phyloP scores from a whole-genome alignment of 2,797 vertebrate genomes.

The Petrocephalus sullivani region DNA sequence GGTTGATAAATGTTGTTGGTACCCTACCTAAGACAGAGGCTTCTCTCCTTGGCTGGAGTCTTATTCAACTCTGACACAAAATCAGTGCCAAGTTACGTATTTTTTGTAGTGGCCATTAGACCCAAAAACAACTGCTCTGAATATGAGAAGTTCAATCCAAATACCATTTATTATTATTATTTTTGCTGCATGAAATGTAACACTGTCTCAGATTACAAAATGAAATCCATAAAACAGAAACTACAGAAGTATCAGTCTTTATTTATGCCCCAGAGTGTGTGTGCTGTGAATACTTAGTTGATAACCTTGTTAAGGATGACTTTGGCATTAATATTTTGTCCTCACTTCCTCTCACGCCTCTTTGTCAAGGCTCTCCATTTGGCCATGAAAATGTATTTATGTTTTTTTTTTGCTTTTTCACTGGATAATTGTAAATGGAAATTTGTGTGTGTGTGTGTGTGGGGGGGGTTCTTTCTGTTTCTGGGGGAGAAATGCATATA shows the following conservation, averaged over 20 bases:
- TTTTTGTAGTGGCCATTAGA: background rate
- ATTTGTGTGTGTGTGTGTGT: background rate
- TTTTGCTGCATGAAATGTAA: background rate
- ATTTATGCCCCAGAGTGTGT: background rate
- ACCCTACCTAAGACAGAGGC: background rate
- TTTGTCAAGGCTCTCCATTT: conserved; percentile 1
- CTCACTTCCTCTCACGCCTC: background rate
- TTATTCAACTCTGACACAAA: background rate
- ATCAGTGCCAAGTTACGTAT: background rate
- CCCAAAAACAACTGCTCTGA: background rate
- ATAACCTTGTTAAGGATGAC: conserved; percentile 15
- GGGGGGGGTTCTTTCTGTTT: background rate
- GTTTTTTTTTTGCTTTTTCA: background rate
- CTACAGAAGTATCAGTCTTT: background rate
- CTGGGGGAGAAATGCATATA: background rate
- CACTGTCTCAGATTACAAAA: background rate
- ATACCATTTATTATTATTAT: background rate
- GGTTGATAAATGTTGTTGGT: background rate
- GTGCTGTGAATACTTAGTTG: conserved; percentile 12
- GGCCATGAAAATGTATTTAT: conserved; percentile 17
- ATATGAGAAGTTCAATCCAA: background rate
- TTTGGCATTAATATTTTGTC: conserved; percentile 18
- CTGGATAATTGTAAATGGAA: conserved; percentile 8
- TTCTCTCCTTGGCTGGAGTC: background rate
- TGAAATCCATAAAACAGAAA: background rate